Evolutionary conservation across 2,888 invertebrate genomes (phyloP).

Genomic region (Hyppa rectilinea): DNA sequence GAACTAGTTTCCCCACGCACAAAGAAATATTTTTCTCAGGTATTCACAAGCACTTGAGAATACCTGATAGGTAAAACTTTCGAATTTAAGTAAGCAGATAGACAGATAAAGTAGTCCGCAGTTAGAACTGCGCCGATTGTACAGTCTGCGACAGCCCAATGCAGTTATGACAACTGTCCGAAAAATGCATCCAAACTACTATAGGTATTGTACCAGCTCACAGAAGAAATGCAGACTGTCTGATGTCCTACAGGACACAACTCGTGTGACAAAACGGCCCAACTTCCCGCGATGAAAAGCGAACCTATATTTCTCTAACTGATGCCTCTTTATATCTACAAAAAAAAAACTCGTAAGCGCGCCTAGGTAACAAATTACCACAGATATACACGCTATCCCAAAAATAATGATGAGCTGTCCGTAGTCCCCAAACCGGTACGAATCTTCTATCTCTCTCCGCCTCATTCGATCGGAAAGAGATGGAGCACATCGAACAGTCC

Average conservation of each 20-base stretch:
- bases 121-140: not conserved
- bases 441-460: slow-evolving; percentile 33
- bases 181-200: not conserved
- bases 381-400: slow-evolving; percentile 51
- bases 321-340: not conserved
- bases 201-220: not conserved
- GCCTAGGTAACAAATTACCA: slow-evolving; percentile 54
- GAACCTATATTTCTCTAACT: not conserved
- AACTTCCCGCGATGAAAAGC: not conserved
- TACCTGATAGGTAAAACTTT: too few relatives aligned
- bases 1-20: not conserved
- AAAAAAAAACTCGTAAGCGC: slow-evolving; percentile 24
- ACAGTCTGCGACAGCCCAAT: too few relatives aligned
- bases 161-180: not conserved
- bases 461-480: slow-evolving; percentile 28
- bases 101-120: not conserved
- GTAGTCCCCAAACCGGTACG: slow-evolving; percentile 62
- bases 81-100: not conserved
- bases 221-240: not conserved
- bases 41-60: not conserved
- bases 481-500: slow-evolving; percentile 31
- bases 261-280: too few relatives aligned
- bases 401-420: slow-evolving; percentile 66
- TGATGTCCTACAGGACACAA: not conserved
- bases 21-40: not conserved